A percentile compares a stretch with the other conserved stretches of the same genome.
Conservation (phyloP, 1,140 invertebrate species). For the Lepidurus arcticus region DNA sequence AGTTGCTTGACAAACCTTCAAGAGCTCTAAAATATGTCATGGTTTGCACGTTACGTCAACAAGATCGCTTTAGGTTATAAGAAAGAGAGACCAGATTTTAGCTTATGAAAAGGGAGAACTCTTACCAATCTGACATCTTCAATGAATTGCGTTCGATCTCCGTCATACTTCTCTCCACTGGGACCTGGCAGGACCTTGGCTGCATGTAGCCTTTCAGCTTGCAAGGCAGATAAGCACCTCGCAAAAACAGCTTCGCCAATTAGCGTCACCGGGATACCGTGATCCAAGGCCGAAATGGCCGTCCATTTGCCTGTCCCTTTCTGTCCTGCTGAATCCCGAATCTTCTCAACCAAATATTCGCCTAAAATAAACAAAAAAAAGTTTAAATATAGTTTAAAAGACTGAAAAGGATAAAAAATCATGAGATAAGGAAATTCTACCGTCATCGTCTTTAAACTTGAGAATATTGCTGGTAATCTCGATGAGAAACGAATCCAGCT, state of each 20-base stretch:
- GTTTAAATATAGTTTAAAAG: conserved; percentile 6
- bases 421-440: neutral
- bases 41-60: too few relatives aligned
- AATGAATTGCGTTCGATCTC: conserved; percentile 75
- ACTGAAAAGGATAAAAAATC: neutral
- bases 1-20: neutral
- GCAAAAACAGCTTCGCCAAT: conserved; percentile 98
- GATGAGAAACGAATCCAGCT: conserved; percentile 95
- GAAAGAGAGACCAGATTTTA: conserved; percentile 16
- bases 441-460: conserved; percentile 70
- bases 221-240: conserved; percentile 85
- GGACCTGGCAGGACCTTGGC: conserved; percentile 71
- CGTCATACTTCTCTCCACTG: conserved; percentile 50
- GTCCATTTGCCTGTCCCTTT: conserved; percentile 99
- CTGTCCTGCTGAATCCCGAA: conserved; percentile 92
- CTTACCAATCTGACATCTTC: conserved; percentile 59
- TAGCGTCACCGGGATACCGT: conserved; percentile 93
- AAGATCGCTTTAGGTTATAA: neutral
- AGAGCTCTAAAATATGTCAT: neutral
- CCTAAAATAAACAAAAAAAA: conserved; percentile 35
- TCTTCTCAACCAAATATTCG: conserved; percentile 77
- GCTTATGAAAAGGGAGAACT: neutral
- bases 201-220: conserved; percentile 72
- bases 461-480: conserved; percentile 97
- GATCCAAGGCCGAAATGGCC: conserved; percentile 90